These are phyloP conservation scores for Cyaniris semiargus DNA, from an alignment of 2,888 invertebrate genomes.

Conservation along the genomic window DNA sequence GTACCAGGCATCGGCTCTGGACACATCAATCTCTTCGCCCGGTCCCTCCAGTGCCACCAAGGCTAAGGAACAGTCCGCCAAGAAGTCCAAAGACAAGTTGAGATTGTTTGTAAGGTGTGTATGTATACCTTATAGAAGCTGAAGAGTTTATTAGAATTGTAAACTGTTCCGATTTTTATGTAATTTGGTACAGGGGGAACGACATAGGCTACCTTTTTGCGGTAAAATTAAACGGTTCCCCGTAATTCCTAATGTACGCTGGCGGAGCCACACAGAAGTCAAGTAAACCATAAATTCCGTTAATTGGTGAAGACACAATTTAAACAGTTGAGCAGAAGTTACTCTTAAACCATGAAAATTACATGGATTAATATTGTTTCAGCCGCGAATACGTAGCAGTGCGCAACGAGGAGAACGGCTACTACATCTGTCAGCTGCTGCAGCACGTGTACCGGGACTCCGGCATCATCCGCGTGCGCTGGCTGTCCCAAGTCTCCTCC, in stretches of 20 bases:
- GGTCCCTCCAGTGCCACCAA: slow-evolving; percentile 81
- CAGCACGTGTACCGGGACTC: slow-evolving; percentile 94
- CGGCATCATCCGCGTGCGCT: slow-evolving; percentile 92
- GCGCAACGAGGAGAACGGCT: slow-evolving; percentile 92
- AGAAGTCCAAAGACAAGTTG: slow-evolving; percentile 81
- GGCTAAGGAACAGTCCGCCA: slow-evolving; percentile 71
- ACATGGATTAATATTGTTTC: slow-evolving; percentile 35
- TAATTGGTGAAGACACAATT: too few relatives aligned
- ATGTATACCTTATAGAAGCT: slow-evolving; percentile 11
- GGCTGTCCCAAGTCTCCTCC: slow-evolving; percentile 89
- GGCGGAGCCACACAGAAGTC: too few relatives aligned
- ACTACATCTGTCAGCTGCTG: slow-evolving; percentile 93
- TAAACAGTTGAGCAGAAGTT: too few relatives aligned
- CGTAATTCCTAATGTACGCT: too few relatives aligned
- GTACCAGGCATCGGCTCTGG: slow-evolving; percentile 91
- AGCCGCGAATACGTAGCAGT: slow-evolving; percentile 95
- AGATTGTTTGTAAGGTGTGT: slow-evolving; percentile 92
- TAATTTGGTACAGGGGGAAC: too few relatives aligned
- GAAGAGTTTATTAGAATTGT: too few relatives aligned
- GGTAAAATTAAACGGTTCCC: too few relatives aligned
- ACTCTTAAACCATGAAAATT: too few relatives aligned
- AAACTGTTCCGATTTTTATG: too few relatives aligned
- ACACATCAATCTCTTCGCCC: slow-evolving; percentile 85
- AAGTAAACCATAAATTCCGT: too few relatives aligned
- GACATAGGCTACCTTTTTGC: too few relatives aligned